Base-by-base conservation (phyloP, 2,888 invertebrate genomes). In the Drosophila incognita region DNA sequence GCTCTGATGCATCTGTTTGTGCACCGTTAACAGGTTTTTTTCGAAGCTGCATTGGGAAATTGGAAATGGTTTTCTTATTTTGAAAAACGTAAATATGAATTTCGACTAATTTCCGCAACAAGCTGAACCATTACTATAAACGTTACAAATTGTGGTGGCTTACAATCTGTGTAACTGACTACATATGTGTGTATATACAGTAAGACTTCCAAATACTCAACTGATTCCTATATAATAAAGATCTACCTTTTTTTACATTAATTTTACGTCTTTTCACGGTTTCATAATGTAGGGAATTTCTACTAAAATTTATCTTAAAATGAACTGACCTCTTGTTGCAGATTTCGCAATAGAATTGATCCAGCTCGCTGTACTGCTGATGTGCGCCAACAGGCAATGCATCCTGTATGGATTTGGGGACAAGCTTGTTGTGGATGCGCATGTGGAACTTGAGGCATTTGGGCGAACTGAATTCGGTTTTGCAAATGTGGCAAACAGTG, bases 391-490 rank as follows among this genome's bases (percentile, higher is more conserved):
- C 82, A 0, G 93, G 92, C 54, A 92, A 74, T 0, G 92, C 93
- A 15, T 92, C 92, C 48, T 91, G 90, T 49, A 92, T 92, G 2
- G 91, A 82, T 48, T 92, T 92, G 2, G 93, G 94, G 91, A 95
- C 95, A 7, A 95, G 94, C 5, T 96, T 96, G 40, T 95, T 95
- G 81, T 97, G 97, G 95, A 97, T 96, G 74, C 96, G 94, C 82
- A 94, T 95, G 89, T 97, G 97, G 54, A 97, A 92, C 90, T 92
- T 93, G 0, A 93, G 90, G 78, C 94, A 94, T 87, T 96, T 97
- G 78, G 95, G 95, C 0, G 95, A 94, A 0, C 94, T 94, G 84
- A 96, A 96, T 35, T 94, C 93, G 0, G 96, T 97, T 46, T 94
- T 94, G 84, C 96, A 96, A n/a, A 95, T 93, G 10, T 94, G 93